Evolutionary conservation across 2,113 vertebrate species (phyloP).

Genomic region (Tyto alba): DNA sequence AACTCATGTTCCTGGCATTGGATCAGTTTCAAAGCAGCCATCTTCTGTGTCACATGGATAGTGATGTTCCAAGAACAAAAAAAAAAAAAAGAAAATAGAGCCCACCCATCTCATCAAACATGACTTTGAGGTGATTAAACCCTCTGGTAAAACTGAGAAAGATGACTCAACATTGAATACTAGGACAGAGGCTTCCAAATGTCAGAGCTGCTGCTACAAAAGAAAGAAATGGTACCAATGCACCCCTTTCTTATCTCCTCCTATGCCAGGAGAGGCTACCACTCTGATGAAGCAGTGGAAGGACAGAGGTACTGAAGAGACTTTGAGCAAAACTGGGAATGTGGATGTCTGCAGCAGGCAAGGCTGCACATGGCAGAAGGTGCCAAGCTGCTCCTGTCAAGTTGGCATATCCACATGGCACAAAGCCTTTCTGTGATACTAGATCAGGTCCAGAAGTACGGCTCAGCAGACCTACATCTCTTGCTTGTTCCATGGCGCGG

Average conservation of each 20-base stretch:
- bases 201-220: neutral
- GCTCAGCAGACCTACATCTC: neutral
- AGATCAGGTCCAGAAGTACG: neutral
- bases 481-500: rapidly evolving
- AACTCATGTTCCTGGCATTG: neutral
- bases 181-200: neutral
- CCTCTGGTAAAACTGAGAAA: neutral
- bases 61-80: neutral
- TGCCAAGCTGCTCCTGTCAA: neutral
- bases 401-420: neutral
- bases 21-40: neutral
- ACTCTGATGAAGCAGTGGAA: neutral
- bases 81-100: neutral
- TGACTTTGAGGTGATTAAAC: neutral
- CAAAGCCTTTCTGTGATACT: neutral
- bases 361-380: neutral
- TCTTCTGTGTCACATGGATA: neutral
- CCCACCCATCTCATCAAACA: neutral
- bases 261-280: neutral
- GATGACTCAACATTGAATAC: neutral
- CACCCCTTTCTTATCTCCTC: neutral
- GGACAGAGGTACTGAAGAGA: neutral
- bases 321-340: neutral
- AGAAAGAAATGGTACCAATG: neutral
- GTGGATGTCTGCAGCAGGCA: neutral